Evolutionary conservation across 2,888 invertebrate species (phyloP), one percentile per base, ranked within the genome.

Genomic region (Cenopis cana): DNA sequence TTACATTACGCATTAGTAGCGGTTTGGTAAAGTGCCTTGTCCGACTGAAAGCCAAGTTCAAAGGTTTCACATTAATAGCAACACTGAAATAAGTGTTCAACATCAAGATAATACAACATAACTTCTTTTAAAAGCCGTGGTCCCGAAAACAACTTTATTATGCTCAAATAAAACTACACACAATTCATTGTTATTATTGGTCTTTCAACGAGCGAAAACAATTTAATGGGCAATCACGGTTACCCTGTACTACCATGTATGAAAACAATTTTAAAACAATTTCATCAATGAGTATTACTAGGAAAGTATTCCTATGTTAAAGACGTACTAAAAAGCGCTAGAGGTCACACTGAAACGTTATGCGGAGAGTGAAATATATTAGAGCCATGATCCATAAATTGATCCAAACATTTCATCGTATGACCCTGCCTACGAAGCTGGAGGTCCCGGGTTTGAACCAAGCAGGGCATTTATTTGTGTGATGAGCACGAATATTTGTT

Each of bases 181-280:
- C 78, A 84, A 84, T 82, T 82, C 80, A 84, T 82, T 85, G 80
- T 81, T 64, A 38, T 50, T 49, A 59, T 72, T 65, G 62, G 69
- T 65, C 64, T 64, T 38, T 20, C 65, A 60, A 62, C 17, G 57
- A 46, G 55, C 55, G 29, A 18, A 72, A 72, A 62, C 14, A 69
- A 62, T 59, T 64, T n/a, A 65, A 62, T 52, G 74, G 74, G 74
- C 62, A 74, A 67, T 54, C 54, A 76, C 75, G 72, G 76, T 77
- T 83, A 89, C 87, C 89, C 88, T 89, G 89, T 88, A 79, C 84
- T 82, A 85, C 89, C 89, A 88, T 85, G 83, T 83, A 82, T 80
- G 80, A 83, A 82, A 79, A 81, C 46, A 24, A 50, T 33, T 33
- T 68, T 62, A 76, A 79, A 82, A 74, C 77, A 75, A 82, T 78